Base-by-base conservation (phyloP, 2,888 invertebrate species). In the Taphrorychus bicolor region DNA sequence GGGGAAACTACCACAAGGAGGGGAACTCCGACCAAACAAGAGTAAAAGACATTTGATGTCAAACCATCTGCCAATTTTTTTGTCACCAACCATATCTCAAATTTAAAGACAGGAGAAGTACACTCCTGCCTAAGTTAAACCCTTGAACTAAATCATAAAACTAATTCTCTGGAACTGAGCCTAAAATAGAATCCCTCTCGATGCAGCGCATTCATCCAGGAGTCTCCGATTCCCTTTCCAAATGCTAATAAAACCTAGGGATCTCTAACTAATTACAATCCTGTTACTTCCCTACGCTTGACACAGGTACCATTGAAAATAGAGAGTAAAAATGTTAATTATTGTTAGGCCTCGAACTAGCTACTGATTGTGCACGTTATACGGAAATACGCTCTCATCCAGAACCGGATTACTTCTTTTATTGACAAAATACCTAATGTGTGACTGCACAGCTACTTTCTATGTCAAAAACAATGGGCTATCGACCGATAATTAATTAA, bases 301-400 rank as follows among this genome's bases (percentile, higher is more conserved):
- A 72, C 52, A 70, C 75, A 76, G 76, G 76, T 77, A 78, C 76
- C 73, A 75, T 75, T 75, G 59, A 53, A 62, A 58, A 61, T 61
- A 61, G 73, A 75, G 74, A 62, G 21, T 62, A 73, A 73, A 40
- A 57, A 74, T 63, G n/a, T n/a, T n/a, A n/a, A n/a, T n/a, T n/a
- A n/a, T 51, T 66, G 41, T 78, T 81, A 81, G 81, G 80, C 80
- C 81, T 80, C 76, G 78, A 76, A 79, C n/a, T 73, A 74, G 72
- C 77, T 78, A 77, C 75, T 77, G 77, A 78, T 78, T 78, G 77
- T 77, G 76, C 76, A 75, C 59, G 52, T 71, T 5, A 11, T 17
- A 21, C 7, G 21, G 16, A 19, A 9, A 17, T 5, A 32, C 11
- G 11, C 32, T 9, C 3, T 32, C 32, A 9, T 32, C 32, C 32